A percentile compares a stretch with the other conserved stretches of the same genome.
These are phyloP conservation scores for Dasyprocta punctata DNA, from an alignment of 2,113 vertebrate genomes.

Conservation along the genomic window DNA sequence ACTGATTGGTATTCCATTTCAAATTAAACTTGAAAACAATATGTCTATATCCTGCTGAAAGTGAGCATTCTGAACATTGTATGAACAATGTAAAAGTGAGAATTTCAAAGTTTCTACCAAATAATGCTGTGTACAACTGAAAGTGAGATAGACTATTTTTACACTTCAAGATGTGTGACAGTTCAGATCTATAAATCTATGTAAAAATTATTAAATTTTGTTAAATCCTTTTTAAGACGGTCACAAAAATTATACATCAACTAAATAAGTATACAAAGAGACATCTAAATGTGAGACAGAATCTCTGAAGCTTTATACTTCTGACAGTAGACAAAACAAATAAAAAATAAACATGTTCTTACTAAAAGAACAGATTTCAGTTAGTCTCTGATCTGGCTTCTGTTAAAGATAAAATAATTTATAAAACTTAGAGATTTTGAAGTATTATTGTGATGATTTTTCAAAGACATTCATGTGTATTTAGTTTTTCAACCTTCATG, in stretches of 20 bases:
- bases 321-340: not conserved
- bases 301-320: not conserved
- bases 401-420: not conserved
- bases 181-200: too few relatives aligned
- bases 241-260: not conserved
- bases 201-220: not conserved
- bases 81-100: too few relatives aligned
- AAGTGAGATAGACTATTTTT: rapidly evolving
- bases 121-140: not conserved
- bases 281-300: not conserved
- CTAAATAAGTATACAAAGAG: not conserved
- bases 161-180: not conserved
- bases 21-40: too few relatives aligned
- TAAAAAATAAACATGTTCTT: not conserved
- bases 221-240: not conserved
- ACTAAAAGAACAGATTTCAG: not conserved
- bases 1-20: too few relatives aligned
- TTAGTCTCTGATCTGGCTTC: not conserved
- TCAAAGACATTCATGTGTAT: too few relatives aligned
- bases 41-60: too few relatives aligned
- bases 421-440: not conserved
- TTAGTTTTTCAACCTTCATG: too few relatives aligned
- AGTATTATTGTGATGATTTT: not conserved
- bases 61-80: too few relatives aligned
- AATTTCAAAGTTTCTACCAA: not conserved